Percentiles rank a stretch among this genome's conserved stretches.
Conservation (phyloP, 2,888 invertebrate genomes). For the Callinectes sapidus region DNA sequence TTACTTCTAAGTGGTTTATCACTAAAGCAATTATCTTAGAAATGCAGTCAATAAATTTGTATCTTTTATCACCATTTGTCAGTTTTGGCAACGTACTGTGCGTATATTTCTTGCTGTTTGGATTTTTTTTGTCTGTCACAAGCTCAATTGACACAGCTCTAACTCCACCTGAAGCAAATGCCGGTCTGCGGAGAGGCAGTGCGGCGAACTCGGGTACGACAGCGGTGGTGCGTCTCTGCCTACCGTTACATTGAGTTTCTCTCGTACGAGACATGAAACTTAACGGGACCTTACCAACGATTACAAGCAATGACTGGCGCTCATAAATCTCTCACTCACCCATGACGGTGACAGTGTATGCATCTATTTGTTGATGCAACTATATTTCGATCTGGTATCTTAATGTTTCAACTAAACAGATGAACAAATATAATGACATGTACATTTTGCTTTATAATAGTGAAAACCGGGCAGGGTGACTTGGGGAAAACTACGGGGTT, state of each 20-base stretch:
- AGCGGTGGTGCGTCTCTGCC: neutral
- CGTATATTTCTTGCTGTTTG: neutral
- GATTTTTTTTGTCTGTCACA: neutral
- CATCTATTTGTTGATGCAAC: neutral
- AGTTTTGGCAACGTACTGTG: neutral
- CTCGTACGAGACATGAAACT: neutral
- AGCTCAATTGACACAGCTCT: neutral
- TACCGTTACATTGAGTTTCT: conserved; percentile 10
- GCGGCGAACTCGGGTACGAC: neutral
- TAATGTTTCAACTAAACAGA: neutral
- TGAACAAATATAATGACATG: neutral
- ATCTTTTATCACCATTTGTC: neutral
- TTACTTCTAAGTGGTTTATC: neutral
- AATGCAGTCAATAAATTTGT: neutral
- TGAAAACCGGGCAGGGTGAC: neutral
- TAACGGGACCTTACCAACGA: neutral
- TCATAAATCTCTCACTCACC: neutral
- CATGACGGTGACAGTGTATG: neutral
- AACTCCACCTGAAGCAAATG: neutral
- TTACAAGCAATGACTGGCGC: neutral
- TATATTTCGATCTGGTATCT: neutral
- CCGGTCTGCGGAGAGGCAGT: neutral
- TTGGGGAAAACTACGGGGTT: neutral
- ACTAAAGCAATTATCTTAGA: neutral
- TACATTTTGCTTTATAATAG: neutral